Evolutionary conservation across 2,113 vertebrate species (phyloP).

Genomic region (Miniopterus natalensis): DNA sequence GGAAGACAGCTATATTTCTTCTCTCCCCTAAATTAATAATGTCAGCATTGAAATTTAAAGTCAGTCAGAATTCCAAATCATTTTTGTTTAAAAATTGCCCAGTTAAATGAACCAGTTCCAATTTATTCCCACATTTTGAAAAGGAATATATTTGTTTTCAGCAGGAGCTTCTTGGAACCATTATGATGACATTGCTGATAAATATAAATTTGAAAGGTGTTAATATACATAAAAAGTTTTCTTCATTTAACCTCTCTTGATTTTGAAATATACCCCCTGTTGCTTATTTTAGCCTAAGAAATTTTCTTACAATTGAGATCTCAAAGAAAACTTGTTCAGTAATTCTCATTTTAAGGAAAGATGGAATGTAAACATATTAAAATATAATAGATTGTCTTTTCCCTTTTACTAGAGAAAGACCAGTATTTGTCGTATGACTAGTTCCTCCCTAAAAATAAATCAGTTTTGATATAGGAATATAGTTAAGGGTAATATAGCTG

Average conservation of each 20-base stretch:
- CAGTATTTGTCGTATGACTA: not conserved
- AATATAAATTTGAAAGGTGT: not conserved
- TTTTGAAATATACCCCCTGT: not conserved
- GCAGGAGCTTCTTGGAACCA: not conserved
- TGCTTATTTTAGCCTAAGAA: slow-evolving; percentile 29
- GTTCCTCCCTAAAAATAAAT: not conserved
- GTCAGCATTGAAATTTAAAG: slow-evolving; percentile 26
- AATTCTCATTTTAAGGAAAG: slow-evolving; percentile 49
- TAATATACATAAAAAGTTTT: slow-evolving; percentile 6
- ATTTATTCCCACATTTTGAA: slow-evolving; percentile 44
- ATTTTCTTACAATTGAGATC: slow-evolving; percentile 8
- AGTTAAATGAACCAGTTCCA: not conserved
- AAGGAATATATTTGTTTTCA: slow-evolving; percentile 8
- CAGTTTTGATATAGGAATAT: not conserved
- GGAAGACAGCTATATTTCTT: slow-evolving; percentile 7
- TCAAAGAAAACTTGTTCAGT: not conserved
- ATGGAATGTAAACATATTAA: not conserved
- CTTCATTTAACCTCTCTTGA: not conserved
- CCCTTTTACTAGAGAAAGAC: slow-evolving; percentile 33
- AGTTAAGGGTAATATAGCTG: not conserved
- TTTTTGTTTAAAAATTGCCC: slow-evolving; percentile 40
- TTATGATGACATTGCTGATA: not conserved
- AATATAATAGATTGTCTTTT: not conserved
- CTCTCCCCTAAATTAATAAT: not conserved
- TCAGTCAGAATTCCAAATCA: not conserved